phyloP scores from a whole-genome alignment of 2,888 invertebrate species.

The Cephus nigrinus region DNA sequence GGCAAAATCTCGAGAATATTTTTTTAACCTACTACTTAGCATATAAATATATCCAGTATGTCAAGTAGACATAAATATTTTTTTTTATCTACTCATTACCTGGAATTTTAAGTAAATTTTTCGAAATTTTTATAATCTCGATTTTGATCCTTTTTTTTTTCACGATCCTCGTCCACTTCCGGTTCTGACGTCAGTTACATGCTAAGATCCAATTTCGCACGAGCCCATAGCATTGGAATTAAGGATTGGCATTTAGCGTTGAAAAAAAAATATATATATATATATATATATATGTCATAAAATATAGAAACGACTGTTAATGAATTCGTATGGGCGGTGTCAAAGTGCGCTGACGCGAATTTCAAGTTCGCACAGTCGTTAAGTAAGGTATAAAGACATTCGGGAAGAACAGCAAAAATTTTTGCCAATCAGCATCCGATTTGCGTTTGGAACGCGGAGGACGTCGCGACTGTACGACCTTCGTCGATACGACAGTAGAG shows the following conservation, averaged over 20 bases:
- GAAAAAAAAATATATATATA: too few relatives aligned
- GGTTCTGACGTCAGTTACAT: too few relatives aligned
- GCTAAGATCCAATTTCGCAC: not conserved
- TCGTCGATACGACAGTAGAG: not conserved
- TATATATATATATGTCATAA: not conserved
- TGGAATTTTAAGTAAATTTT: too few relatives aligned
- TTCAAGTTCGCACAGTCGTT: not conserved
- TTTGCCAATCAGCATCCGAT: not conserved
- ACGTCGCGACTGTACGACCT: not conserved
- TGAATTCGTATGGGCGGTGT: not conserved
- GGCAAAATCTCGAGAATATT: not conserved
- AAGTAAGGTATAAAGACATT: not conserved
- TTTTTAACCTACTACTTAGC: not conserved
- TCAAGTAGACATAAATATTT: not conserved
- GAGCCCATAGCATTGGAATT: too few relatives aligned
- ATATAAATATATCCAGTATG: not conserved
- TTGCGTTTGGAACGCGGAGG: not conserved
- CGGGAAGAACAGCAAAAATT: not conserved
- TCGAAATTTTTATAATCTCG: not conserved
- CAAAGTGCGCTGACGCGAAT: not conserved
- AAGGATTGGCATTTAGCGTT: too few relatives aligned
- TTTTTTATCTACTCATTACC: not conserved
- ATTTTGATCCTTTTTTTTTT: too few relatives aligned
- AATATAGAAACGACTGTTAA: not conserved
- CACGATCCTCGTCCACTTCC: too few relatives aligned